phyloP scores from a whole-genome alignment of 2,888 invertebrate species.

The Serrognathus titanus region DNA sequence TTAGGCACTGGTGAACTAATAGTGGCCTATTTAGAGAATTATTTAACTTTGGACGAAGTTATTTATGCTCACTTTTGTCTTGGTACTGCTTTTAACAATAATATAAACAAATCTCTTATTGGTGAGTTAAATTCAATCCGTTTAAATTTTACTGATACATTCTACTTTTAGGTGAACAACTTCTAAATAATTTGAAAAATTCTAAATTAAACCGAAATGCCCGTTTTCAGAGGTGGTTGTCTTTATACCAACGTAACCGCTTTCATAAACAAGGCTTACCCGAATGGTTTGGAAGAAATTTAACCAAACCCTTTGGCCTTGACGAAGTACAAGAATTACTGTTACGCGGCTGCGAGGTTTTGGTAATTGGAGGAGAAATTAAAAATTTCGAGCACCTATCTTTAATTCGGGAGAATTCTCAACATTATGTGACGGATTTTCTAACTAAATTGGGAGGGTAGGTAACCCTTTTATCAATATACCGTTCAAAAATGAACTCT shows the following conservation, averaged over 20 bases:
- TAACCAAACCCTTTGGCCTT: not conserved
- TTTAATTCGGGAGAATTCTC: not conserved
- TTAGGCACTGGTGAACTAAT: conserved; percentile 52
- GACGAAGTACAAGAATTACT: not conserved
- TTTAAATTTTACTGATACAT: too few species aligned
- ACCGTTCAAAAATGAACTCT: conserved; percentile 25
- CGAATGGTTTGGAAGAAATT: not conserved
- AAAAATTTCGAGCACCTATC: not conserved
- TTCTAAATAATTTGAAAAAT: not conserved
- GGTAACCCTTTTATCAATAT: not conserved
- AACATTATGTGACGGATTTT: not conserved
- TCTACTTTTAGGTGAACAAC: not conserved
- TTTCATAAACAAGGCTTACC: not conserved
- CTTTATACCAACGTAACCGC: not conserved
- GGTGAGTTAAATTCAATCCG: not conserved
- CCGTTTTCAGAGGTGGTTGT: not conserved
- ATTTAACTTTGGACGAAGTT: conserved; percentile 55
- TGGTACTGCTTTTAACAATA: not conserved
- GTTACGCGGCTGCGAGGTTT: not conserved
- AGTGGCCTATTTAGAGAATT: conserved; percentile 4
- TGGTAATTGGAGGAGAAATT: not conserved
- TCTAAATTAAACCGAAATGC: not conserved
- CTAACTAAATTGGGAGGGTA: not conserved
- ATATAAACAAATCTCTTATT: not conserved
- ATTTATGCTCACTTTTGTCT: conserved; percentile 40